These are phyloP conservation scores for Anolis apletophallus DNA, from an alignment of 2,797 vertebrate genomes.

Conservation along the genomic window DNA sequence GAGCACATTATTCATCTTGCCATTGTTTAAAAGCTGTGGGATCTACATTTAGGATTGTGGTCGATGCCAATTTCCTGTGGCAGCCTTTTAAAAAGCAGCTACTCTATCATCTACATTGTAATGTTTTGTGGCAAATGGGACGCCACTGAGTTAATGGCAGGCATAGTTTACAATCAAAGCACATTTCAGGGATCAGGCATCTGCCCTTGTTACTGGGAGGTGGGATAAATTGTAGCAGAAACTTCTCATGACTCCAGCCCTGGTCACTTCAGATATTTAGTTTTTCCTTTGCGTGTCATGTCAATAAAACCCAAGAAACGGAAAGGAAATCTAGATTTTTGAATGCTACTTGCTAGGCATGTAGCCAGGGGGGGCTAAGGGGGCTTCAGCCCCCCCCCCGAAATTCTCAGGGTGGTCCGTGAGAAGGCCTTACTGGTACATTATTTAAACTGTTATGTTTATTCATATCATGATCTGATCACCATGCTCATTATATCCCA, in stretches of 20 bases:
- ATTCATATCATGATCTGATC: too few relatives aligned
- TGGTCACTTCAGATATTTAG: slow-evolving; percentile 61
- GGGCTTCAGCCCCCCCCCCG: too few relatives aligned
- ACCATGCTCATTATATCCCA: too few relatives aligned
- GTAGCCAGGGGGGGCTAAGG: too few relatives aligned
- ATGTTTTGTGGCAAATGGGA: slow-evolving; percentile 28
- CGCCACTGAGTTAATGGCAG: slow-evolving; percentile 42
- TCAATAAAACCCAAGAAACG: slow-evolving; percentile 64
- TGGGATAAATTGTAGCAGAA: slow-evolving; percentile 53
- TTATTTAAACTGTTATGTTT: too few relatives aligned
- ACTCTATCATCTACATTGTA: neutral
- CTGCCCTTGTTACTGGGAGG: slow-evolving; percentile 37
- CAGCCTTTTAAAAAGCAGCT: slow-evolving; percentile 36
- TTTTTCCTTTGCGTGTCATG: slow-evolving; percentile 42
- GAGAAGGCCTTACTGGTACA: too few relatives aligned
- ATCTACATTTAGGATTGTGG: neutral
- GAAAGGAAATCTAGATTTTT: slow-evolving; percentile 61
- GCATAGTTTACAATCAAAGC: slow-evolving; percentile 1
- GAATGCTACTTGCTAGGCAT: slow-evolving; percentile 62
- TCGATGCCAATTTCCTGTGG: neutral
- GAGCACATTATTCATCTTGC: slow-evolving; percentile 12
- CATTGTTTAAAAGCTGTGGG: slow-evolving; percentile 30
- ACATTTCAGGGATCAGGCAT: slow-evolving; percentile 24
- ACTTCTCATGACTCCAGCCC: slow-evolving; percentile 57
- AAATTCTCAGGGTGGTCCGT: too few relatives aligned